A percentile compares a stretch with the other conserved stretches of the same genome.
Conservation (phyloP, 2,113 vertebrate genomes). For the Thunnus thynnus region DNA sequence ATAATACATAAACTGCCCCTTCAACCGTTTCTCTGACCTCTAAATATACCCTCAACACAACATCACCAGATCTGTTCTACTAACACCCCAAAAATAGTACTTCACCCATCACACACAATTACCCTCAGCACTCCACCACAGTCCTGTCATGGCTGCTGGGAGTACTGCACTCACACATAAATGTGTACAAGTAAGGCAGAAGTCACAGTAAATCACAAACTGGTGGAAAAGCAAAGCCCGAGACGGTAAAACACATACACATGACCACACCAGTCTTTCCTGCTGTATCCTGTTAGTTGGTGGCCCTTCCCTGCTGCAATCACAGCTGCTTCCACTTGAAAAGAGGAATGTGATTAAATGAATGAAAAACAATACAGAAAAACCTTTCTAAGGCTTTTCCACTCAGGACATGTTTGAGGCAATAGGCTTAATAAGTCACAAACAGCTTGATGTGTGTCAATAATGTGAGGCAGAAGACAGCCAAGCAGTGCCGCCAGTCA, state of each 20-base stretch:
- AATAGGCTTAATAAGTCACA: too few species aligned
- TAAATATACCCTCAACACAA: conserved; percentile 8
- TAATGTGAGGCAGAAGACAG: too few species aligned
- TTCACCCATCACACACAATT: conserved; percentile 45
- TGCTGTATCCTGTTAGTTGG: too few species aligned
- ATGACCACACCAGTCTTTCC: too few species aligned
- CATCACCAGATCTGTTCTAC: conserved; percentile 9
- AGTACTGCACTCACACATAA: neutral
- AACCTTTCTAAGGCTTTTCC: too few species aligned
- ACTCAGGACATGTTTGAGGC: neutral
- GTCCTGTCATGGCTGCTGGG: neutral
- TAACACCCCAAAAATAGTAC: conserved; percentile 33
- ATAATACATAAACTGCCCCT: conserved; percentile 12
- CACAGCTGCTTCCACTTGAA: too few species aligned
- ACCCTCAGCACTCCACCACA: conserved; percentile 13
- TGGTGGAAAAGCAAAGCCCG: neutral
- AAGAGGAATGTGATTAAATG: too few species aligned
- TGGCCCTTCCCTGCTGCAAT: too few species aligned
- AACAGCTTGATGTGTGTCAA: too few species aligned
- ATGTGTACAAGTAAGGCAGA: neutral
- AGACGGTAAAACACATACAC: too few species aligned
- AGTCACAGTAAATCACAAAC: neutral
- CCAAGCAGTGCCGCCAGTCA: too few species aligned
- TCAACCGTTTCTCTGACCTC: conserved; percentile 32
- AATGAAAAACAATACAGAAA: too few species aligned